phyloP scores from a whole-genome alignment of 2,113 vertebrate genomes.

The Amazona vittata region DNA sequence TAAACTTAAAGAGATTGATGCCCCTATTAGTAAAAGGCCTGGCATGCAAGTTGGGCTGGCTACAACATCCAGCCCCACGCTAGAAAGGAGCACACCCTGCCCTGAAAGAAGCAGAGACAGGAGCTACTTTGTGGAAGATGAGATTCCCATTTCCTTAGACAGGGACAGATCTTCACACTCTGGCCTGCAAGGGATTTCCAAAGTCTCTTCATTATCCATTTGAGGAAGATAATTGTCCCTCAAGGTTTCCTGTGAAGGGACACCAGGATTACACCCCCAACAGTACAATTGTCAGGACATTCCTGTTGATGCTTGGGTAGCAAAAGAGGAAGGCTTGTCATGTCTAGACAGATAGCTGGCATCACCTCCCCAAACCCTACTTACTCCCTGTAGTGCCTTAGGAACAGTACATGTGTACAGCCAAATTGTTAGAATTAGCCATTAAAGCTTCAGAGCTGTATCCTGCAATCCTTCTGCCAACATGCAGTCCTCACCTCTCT shows the following conservation, averaged over 20 bases:
- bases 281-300: fast-evolving
- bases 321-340: background rate
- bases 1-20: conserved; percentile 9
- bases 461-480: background rate
- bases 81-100: background rate
- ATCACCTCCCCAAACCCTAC: background rate
- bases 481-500: fast-evolving
- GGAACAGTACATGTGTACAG: fast-evolving
- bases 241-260: background rate
- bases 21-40: conserved; percentile 19
- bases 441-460: background rate
- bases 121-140: background rate
- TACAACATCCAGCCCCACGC: background rate
- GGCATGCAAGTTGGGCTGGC: background rate
- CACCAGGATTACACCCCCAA: background rate
- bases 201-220: background rate
- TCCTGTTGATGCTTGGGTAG: background rate
- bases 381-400: background rate
- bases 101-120: background rate
- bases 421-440: fast-evolving
- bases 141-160: background rate
- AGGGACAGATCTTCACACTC: background rate
- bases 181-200: background rate
- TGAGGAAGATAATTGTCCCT: background rate
- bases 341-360: background rate